Evolutionary conservation across 2,797 vertebrate species (phyloP).

Genomic region (Falco columbarius): DNA sequence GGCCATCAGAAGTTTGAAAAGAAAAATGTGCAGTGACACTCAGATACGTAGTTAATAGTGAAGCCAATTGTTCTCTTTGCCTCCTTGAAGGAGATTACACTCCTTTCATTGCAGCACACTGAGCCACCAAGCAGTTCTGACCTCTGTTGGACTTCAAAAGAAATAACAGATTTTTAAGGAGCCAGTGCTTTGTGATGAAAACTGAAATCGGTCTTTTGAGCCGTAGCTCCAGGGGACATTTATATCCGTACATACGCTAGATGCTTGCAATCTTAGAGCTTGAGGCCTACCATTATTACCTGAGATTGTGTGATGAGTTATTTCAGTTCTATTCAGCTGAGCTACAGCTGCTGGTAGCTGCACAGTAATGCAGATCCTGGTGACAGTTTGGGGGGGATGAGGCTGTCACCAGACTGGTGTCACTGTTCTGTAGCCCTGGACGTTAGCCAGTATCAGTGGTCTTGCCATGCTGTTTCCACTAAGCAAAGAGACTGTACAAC

Average conservation of each 20-base stretch:
- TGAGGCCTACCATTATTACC: background rate
- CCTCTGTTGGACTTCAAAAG: background rate
- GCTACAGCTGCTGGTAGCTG: background rate
- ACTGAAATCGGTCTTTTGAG: background rate
- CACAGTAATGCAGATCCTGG: background rate
- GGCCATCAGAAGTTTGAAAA: background rate
- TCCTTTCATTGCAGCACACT: background rate
- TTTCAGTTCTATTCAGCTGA: background rate
- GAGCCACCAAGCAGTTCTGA: background rate
- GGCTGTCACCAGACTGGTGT: background rate
- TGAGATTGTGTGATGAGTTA: slow-evolving; percentile 7
- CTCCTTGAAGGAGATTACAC: background rate
- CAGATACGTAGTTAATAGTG: background rate
- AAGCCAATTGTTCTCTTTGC: background rate
- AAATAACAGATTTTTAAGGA: background rate
- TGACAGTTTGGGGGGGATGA: background rate
- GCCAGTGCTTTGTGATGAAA: background rate
- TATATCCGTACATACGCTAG: background rate
- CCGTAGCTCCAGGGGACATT: background rate
- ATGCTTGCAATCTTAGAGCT: background rate
- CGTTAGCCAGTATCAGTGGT: background rate
- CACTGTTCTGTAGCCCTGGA: background rate
- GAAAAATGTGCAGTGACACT: background rate
- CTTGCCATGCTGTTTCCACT: background rate
- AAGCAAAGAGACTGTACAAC: background rate